These are phyloP conservation scores for Macrocentrus cingulum DNA, from an alignment of 1,140 invertebrate species.

Conservation along the genomic window DNA sequence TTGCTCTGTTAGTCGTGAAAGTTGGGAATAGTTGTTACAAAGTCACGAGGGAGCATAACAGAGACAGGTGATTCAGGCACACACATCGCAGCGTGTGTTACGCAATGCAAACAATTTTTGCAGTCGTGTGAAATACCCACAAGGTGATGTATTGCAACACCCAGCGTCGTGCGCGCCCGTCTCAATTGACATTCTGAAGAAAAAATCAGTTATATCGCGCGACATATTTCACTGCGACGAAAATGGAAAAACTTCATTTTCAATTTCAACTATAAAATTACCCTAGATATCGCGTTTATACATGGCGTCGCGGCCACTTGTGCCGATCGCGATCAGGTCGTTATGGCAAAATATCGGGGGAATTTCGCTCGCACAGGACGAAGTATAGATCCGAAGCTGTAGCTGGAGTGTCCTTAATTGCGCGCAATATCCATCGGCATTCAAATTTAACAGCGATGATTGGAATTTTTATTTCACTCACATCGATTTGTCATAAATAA, in stretches of 20 bases:
- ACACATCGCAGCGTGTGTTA: not conserved
- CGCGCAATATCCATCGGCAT: conserved; percentile 20
- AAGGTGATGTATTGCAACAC: too few relatives aligned
- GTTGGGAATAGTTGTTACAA: conserved; percentile 1
- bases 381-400: not conserved
- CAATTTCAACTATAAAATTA: not conserved
- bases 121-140: not conserved
- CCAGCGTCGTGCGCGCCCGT: too few relatives aligned
- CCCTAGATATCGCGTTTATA: not conserved
- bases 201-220: conserved; percentile 9
- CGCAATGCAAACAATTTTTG: conserved; percentile 8
- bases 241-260: conserved; percentile 21
- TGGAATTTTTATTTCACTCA: conserved; percentile 10
- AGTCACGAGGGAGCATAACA: not conserved
- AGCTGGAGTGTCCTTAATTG: conserved; percentile 19
- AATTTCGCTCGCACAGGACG: conserved; percentile 1
- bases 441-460: conserved; percentile 5
- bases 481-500: conserved; percentile 13
- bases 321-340: conserved; percentile 10
- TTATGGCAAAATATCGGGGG: conserved; percentile 12
- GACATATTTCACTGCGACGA: not conserved
- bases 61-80: too few relatives aligned
- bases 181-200: conserved; percentile 6
- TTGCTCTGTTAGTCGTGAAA: not conserved
- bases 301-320: not conserved